Evolutionary conservation across 2,888 invertebrate species (phyloP).

Genomic region (Dione juno): DNA sequence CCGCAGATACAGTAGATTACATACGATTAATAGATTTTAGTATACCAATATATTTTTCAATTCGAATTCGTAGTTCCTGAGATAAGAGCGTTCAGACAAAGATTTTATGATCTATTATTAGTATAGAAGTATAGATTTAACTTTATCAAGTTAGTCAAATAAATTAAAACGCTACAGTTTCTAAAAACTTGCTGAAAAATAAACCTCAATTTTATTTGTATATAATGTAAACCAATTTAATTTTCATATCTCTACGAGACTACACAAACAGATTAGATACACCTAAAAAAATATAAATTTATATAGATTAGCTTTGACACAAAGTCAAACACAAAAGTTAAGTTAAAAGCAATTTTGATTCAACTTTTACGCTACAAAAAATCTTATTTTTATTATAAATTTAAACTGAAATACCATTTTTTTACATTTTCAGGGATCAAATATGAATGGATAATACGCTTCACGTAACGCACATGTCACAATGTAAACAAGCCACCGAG

Average conservation of each 20-base stretch:
- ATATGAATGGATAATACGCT: conserved; percentile 27
- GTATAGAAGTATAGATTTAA: no score
- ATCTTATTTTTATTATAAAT: conserved; percentile 13
- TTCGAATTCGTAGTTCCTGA: no score
- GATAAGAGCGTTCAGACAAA: no score
- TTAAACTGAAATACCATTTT: conserved; percentile 15
- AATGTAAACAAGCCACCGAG: conserved; percentile 30
- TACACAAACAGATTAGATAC: not conserved
- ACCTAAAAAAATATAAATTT: not conserved
- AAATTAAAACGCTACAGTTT: no score
- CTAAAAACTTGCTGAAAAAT: no score
- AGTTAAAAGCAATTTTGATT: conserved; percentile 17
- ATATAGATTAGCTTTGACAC: conserved; percentile 9
- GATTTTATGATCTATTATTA: no score
- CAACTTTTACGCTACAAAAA: conserved; percentile 13
- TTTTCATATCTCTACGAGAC: conserved; percentile 2
- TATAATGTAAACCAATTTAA: not conserved
- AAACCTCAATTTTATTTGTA: no score
- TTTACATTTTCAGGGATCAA: conserved; percentile 31
- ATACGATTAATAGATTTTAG: no score
- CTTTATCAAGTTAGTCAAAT: no score
- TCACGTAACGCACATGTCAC: conserved; percentile 32
- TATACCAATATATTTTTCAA: no score
- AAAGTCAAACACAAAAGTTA: conserved; percentile 6
- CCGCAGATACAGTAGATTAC: no score